Percentiles rank a stretch among this genome's conserved stretches.
Conservation (phyloP, 2,888 invertebrate species). For the Cheiracanthium punctorium region DNA sequence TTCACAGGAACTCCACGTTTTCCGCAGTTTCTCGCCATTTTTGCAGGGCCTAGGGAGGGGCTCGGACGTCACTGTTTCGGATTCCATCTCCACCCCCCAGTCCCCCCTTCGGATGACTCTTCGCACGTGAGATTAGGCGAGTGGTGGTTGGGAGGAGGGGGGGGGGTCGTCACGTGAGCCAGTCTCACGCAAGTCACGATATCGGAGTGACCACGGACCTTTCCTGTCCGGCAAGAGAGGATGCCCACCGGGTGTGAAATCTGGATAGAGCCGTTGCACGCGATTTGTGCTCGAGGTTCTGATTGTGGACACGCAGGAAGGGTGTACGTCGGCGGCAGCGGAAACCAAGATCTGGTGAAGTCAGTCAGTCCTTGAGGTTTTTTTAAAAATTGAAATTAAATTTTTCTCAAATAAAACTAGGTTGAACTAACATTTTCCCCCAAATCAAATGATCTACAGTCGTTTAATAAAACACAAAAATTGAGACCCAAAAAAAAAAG, state of each 20-base stretch:
- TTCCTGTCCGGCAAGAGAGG: neutral
- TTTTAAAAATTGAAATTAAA: too few relatives aligned
- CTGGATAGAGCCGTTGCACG: conserved; percentile 8
- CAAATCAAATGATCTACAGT: too few relatives aligned
- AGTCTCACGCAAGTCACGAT: conserved; percentile 55
- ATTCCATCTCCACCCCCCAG: conserved; percentile 18
- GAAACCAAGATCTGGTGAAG: neutral
- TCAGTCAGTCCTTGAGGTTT: too few relatives aligned
- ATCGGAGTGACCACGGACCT: neutral
- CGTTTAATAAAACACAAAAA: too few relatives aligned
- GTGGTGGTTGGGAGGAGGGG: conserved; percentile 25
- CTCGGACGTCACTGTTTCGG: conserved; percentile 36
- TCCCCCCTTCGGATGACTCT: conserved; percentile 37
- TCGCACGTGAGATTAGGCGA: conserved; percentile 49
- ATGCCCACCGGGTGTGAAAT: conserved; percentile 15
- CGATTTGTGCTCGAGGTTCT: neutral
- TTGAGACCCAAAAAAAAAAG: too few relatives aligned
- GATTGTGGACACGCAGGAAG: neutral
- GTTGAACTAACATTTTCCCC: too few relatives aligned
- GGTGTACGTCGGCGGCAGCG: neutral
- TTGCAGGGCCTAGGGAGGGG: conserved; percentile 28
- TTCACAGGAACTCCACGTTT: conserved; percentile 22
- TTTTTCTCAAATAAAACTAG: too few relatives aligned
- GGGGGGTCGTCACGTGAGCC: neutral
- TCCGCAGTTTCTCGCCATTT: conserved; percentile 33